Evolutionary conservation across 2,797 vertebrate genomes (phyloP), one percentile per base, ranked within the genome.

Genomic region (Delichon dasypus): DNA sequence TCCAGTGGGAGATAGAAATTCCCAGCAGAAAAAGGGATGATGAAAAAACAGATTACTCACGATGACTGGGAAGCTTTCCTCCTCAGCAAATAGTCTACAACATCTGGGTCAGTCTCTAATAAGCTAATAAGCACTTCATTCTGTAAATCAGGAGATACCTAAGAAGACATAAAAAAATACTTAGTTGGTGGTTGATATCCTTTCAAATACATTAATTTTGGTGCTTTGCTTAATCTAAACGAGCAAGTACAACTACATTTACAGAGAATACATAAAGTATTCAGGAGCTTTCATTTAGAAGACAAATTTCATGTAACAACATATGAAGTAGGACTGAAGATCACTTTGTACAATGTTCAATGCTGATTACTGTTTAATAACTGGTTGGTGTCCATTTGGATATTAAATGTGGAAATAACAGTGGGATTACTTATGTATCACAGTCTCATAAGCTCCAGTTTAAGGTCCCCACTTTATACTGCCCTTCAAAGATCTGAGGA

Each of bases 61-160:
- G 97, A 98, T 96, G 98, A 98, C 76, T 98, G 99, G n/a, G 99
- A 99, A 88, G 98, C 98, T 96, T 99, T 99, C 89, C 99, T 98
- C 88, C 99, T 97, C 94, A 99, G 97, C 82, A 99, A 97, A 95
- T 99, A 99, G 97, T 99, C 99, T 87, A 99, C 99, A 32, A 99
- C 99, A 80, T 99, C 99, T 11, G 99, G 98, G 94, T 99, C 99
- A 0, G 99, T 99, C 97, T 99, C 99, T 83, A 99, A 93, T 48
- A 99, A 97, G 97, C 98, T 99, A 96, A 99, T 98, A 89, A 99
- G 98, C 73, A 99, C 99, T 97, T 99, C 99, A 19, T 99, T 99
- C 98, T 99, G 99, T 83, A 99, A 98, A 96, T 99, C 99, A 20
- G 99, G 98, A 13, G 99, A 98, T 82, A 99, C 99, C 99, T 99